Conservation (phyloP, 1,140 invertebrate genomes). For the Lamellibrachia luymesi region DNA sequence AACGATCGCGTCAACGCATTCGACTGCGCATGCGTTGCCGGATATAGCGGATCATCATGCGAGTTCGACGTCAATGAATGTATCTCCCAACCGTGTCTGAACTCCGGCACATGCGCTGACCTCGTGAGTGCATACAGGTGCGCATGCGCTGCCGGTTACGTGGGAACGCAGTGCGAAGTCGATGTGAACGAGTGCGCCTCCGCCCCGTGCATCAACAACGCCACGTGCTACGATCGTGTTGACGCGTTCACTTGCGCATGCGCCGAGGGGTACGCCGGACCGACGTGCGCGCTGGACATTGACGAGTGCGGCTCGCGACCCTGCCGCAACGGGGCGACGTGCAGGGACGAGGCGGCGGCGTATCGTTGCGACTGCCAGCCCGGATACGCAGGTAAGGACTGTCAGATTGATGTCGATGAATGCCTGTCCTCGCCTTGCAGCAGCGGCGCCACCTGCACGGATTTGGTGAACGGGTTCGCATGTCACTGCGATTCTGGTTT, state of each 20-base stretch:
- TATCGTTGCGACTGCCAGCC: slow-evolving; percentile 70
- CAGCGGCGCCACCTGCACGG: slow-evolving; percentile 79
- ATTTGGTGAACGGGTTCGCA: slow-evolving; percentile 25
- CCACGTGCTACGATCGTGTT: slow-evolving; percentile 20
- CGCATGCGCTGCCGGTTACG: slow-evolving; percentile 59
- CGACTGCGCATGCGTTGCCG: slow-evolving; percentile 68
- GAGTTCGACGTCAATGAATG: slow-evolving; percentile 42
- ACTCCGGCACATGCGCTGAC: slow-evolving; percentile 74
- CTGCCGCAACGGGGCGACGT: slow-evolving; percentile 57
- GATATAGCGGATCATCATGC: slow-evolving; percentile 31
- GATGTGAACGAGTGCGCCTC: slow-evolving; percentile 22
- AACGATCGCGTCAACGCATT: slow-evolving; percentile 73
- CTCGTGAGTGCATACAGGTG: slow-evolving; percentile 34
- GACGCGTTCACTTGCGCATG: slow-evolving; percentile 21
- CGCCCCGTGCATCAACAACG: slow-evolving; percentile 18
- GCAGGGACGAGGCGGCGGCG: slow-evolving; percentile 59
- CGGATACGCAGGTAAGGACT: slow-evolving; percentile 90
- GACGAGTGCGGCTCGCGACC: slow-evolving; percentile 88
- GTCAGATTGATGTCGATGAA: slow-evolving; percentile 62
- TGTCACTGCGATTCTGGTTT: slow-evolving; percentile 42
- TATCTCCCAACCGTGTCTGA: slow-evolving; percentile 33
- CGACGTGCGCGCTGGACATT: slow-evolving; percentile 69
- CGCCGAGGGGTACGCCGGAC: slow-evolving; percentile 22
- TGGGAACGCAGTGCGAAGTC: slow-evolving; percentile 75
- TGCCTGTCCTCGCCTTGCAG: slow-evolving; percentile 68